phyloP scores from a whole-genome alignment of 2,797 vertebrate genomes.

The Leuciscus waleckii region DNA sequence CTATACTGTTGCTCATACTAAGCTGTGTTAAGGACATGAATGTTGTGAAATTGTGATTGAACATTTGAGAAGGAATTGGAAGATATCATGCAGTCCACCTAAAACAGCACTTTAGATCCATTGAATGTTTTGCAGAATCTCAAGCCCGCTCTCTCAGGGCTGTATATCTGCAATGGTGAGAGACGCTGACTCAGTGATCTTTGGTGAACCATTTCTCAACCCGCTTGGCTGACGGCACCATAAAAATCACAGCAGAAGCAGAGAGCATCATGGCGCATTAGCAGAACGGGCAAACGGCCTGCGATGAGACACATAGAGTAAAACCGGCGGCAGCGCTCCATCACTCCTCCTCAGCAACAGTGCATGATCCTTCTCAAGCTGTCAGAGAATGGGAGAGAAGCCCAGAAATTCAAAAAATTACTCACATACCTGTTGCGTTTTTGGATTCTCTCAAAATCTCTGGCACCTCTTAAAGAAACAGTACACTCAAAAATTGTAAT shows the following conservation, averaged over 20 bases:
- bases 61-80: not conserved
- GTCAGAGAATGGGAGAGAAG: constrained; percentile 15
- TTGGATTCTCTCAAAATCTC: not conserved
- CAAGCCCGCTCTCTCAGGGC: constrained; percentile 5
- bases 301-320: constrained; percentile 16
- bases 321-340: constrained; percentile 7
- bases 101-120: not conserved
- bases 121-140: constrained; percentile 30
- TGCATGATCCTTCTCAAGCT: constrained; percentile 18
- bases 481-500: not conserved
- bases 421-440: constrained; percentile 17
- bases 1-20: not conserved
- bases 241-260: constrained; percentile 70
- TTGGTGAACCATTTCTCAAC: constrained; percentile 70
- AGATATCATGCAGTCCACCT: constrained; percentile 2
- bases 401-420: constrained; percentile 6
- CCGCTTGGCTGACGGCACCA: constrained; percentile 63
- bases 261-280: constrained; percentile 41
- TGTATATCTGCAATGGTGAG: constrained; percentile 32
- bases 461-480: not conserved
- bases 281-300: constrained; percentile 24
- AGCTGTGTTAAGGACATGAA: not conserved
- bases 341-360: constrained; percentile 22
- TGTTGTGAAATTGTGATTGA: not conserved
- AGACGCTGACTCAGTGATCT: constrained; percentile 73